Conservation (phyloP, 1,140 invertebrate species). For the Hirudo medicinalis region DNA sequence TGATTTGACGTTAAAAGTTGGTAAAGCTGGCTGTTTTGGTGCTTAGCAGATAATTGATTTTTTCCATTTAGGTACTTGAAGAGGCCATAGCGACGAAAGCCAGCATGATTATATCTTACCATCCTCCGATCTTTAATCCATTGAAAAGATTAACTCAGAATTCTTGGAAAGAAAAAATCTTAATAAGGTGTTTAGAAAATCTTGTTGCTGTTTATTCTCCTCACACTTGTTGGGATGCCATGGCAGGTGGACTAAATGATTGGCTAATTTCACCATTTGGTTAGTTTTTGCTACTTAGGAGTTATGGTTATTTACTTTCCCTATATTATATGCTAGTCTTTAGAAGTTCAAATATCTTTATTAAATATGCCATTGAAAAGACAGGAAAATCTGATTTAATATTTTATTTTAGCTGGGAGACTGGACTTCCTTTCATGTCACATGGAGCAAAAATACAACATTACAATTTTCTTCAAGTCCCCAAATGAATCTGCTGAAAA, state of each 20-base stretch:
- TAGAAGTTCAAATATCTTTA: too few relatives aligned
- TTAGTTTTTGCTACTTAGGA: constrained; percentile 28
- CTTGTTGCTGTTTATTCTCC: constrained; percentile 81
- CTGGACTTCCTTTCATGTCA: too few relatives aligned
- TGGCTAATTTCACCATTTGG: constrained; percentile 69
- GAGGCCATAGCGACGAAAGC: constrained; percentile 58
- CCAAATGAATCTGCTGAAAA: too few relatives aligned
- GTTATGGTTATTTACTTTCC: too few relatives aligned
- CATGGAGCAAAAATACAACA: too few relatives aligned
- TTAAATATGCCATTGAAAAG: too few relatives aligned
- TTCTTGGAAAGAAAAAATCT: constrained; percentile 65
- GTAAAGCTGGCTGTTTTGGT: constrained; percentile 6
- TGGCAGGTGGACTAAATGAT: constrained; percentile 73
- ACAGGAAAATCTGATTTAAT: too few relatives aligned
- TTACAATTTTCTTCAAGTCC: too few relatives aligned
- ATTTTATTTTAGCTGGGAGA: too few relatives aligned
- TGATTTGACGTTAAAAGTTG: constrained; percentile 71
- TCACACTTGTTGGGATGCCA: constrained; percentile 75
- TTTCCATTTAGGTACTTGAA: constrained; percentile 52
- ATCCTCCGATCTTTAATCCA: constrained; percentile 79
- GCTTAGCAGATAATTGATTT: not conserved
- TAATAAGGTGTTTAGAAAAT: constrained; percentile 67
- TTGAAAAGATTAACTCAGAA: constrained; percentile 59
- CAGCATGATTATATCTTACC: constrained; percentile 80
- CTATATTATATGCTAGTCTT: too few relatives aligned